Base-by-base conservation (phyloP, 2,888 invertebrate species). In the Dasysyrphus tricinctus region DNA sequence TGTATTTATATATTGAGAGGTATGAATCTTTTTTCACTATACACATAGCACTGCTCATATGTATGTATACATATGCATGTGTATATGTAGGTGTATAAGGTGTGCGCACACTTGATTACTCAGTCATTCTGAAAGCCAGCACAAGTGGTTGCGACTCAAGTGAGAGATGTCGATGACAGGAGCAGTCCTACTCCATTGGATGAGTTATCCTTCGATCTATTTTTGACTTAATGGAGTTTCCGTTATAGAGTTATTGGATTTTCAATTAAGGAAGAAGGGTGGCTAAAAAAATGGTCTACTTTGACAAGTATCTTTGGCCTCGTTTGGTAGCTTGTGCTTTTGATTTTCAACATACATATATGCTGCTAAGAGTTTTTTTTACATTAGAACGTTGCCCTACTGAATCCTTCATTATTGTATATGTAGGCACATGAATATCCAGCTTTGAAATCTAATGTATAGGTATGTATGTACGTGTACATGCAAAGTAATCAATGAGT, bases 191-290 rank as follows among this genome's bases (percentile, higher is more conserved):
- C n/a, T 11, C 9, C n/a, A 59, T 67, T 77, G 16, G 14, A 56
- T 57, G 51, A 77, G 76, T 34, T 65, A 65, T 78, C 73, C 72
- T 77, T 77, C 57, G 67, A 69, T 73, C 54, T 69, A 69, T 61
- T 73, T 82, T 78, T 37, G 67, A 82, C 39, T 73, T 77, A 73
- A 82, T 82, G 59, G 65, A 82, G 44, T 73, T 67, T 51, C 67
- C 67, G 57, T 59, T 72, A 77, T 65, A 54, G 51, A 65, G 59
- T 77, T 77, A 67, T 67, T 76, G 49, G 72, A 51, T 67, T 51
- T 77, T 70, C 63, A 72, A 65, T 75, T 59, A 63, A 19, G 39
- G 34, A 11, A 16, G 19, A 24, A 61, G 37, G 39, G 63, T 47
- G 29, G 11, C 29, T 29, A 61, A 42, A 61, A 42, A 61, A 42